Conservation (phyloP, 1,140 invertebrate species). For the Aphidius ervi region DNA sequence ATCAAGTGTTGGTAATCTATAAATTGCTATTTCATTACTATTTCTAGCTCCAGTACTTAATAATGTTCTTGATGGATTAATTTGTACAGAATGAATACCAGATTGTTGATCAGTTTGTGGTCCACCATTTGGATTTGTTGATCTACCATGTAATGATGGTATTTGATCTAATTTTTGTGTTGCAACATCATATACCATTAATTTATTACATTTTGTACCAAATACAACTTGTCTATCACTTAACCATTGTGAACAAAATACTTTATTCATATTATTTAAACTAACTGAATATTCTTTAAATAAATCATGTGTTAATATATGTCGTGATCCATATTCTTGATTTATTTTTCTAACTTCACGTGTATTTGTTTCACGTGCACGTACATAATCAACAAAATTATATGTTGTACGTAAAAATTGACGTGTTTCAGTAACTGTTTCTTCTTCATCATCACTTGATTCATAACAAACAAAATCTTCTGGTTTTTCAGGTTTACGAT, state of each 20-base stretch:
- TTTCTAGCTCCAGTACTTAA: constrained; percentile 90
- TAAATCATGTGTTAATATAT: constrained; percentile 84
- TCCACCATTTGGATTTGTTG: constrained; percentile 30
- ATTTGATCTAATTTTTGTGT: constrained; percentile 71
- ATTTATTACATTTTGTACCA: constrained; percentile 95
- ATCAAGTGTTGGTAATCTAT: constrained; percentile 87
- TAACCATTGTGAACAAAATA: constrained; percentile 95
- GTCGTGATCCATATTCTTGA: constrained; percentile 74
- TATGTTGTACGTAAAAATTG: constrained; percentile 74
- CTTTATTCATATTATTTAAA: constrained; percentile 88
- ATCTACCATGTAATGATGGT: constrained; percentile 69
- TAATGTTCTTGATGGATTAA: constrained; percentile 88
- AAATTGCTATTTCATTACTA: constrained; percentile 90
- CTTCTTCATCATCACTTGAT: constrained; percentile 79
- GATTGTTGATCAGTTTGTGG: constrained; percentile 62
- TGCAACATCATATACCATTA: constrained; percentile 55
- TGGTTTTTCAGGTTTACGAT: constrained; percentile 75
- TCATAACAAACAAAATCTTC: constrained; percentile 87
- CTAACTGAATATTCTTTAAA: constrained; percentile 78
- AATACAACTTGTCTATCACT: constrained; percentile 92
- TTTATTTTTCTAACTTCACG: constrained; percentile 70
- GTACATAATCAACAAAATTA: constrained; percentile 81
- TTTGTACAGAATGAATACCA: constrained; percentile 89
- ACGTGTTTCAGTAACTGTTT: constrained; percentile 65
- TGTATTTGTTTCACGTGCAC: constrained; percentile 68